Percentiles rank a stretch among this genome's conserved stretches.
Conservation (phyloP, 2,797 vertebrate genomes). For the Darevskia mixta region DNA sequence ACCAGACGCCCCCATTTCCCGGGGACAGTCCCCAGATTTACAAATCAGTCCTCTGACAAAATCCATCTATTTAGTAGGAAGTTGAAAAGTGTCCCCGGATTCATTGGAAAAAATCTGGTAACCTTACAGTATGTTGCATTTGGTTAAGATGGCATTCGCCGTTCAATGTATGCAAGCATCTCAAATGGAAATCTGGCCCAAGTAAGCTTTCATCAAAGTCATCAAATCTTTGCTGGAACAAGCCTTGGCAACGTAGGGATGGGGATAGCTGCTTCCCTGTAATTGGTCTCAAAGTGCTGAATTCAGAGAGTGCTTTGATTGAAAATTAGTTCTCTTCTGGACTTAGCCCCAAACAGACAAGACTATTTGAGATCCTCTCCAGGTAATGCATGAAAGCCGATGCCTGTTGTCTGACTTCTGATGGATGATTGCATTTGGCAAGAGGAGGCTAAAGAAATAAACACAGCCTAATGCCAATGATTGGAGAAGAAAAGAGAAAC, state of each 20-base stretch:
- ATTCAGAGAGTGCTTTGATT: slow-evolving; percentile 66
- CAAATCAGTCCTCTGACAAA: no score
- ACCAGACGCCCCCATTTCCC: no score
- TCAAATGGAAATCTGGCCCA: slow-evolving; percentile 46
- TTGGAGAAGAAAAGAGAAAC: slow-evolving; percentile 70
- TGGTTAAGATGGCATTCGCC: slow-evolving; percentile 10
- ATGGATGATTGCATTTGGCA: slow-evolving; percentile 57
- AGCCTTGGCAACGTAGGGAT: background rate
- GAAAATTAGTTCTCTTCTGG: slow-evolving; percentile 57
- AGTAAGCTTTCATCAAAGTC: slow-evolving; percentile 60
- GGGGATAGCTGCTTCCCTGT: slow-evolving; percentile 50
- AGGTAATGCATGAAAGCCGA: slow-evolving; percentile 72
- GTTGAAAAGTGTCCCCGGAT: no score
- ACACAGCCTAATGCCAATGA: slow-evolving; percentile 68
- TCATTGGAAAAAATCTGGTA: no score
- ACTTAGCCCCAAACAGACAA: slow-evolving; percentile 68
- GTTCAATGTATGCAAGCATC: slow-evolving; percentile 57
- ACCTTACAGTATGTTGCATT: slow-evolving; percentile 27
- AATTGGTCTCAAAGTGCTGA: slow-evolving; percentile 52
- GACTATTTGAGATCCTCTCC: slow-evolving; percentile 68
- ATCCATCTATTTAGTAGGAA: no score
- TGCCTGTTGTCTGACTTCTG: slow-evolving; percentile 68
- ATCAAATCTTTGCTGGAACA: slow-evolving; percentile 27
- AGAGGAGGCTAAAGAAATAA: slow-evolving; percentile 68
- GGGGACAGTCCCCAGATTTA: no score